Evolutionary conservation across 2,888 invertebrate genomes (phyloP).

Genomic region (Lasius fuliginosus): DNA sequence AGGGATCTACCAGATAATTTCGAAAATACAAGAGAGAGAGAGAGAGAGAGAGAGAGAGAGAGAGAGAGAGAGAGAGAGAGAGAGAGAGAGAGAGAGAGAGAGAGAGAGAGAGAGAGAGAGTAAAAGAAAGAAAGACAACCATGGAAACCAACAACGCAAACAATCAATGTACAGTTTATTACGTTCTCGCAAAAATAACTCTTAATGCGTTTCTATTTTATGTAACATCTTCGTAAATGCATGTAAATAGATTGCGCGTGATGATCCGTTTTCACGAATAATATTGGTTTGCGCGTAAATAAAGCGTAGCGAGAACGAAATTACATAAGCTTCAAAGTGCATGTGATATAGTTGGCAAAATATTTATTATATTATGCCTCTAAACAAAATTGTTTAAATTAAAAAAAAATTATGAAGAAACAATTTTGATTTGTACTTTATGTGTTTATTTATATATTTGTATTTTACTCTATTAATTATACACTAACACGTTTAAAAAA

Average conservation of each 20-base stretch:
- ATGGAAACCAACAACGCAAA: background rate
- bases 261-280: slow-evolving; percentile 6
- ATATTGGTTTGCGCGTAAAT: slow-evolving; percentile 7
- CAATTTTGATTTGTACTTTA: background rate
- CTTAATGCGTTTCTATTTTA: background rate
- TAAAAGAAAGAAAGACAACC: too few species aligned
- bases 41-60: background rate
- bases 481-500: background rate
- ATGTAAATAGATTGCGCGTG: background rate
- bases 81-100: slow-evolving; percentile 18
- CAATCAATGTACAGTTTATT: slow-evolving; percentile 17
- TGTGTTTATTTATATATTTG: background rate
- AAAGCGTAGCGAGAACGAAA: background rate
- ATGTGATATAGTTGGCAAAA: background rate
- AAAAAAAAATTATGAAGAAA: background rate
- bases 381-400: background rate
- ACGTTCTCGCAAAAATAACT: slow-evolving; percentile 7
- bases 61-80: background rate
- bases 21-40: slow-evolving; percentile 65
- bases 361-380: background rate
- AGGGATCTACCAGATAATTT: slow-evolving; percentile 64
- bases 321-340: background rate
- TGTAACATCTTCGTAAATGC: background rate
- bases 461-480: background rate
- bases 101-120: background rate